Percentiles rank a stretch among this genome's conserved stretches.
These are phyloP conservation scores for Cephus pygmeus DNA, from an alignment of 2,888 invertebrate genomes.

Conservation along the genomic window DNA sequence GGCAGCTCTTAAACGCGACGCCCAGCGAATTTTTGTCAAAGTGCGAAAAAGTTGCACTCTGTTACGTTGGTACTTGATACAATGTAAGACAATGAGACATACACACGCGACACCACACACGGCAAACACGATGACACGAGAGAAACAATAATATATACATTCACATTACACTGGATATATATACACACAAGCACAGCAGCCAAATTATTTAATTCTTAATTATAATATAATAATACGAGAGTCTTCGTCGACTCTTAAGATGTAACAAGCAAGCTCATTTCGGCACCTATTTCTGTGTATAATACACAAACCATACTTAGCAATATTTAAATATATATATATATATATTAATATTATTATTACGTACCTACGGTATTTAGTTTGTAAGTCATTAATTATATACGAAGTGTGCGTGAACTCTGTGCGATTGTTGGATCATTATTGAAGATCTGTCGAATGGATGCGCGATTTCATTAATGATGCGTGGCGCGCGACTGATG, in stretches of 20 bases:
- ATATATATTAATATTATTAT: conserved; percentile 16
- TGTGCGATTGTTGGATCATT: too few species aligned
- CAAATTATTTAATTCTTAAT: conserved; percentile 38
- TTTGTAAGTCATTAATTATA: too few species aligned
- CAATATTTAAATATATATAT: conserved; percentile 39
- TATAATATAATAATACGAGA: conserved; percentile 1
- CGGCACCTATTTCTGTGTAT: conserved; percentile 60
- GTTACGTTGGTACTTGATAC: conserved; percentile 38
- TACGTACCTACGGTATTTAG: not conserved
- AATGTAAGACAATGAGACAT: conserved; percentile 22
- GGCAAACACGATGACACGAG: not conserved
- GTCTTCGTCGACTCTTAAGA: too few species aligned
- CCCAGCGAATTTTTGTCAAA: conserved; percentile 27
- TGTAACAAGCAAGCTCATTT: conserved; percentile 50
- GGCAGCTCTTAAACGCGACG: conserved; percentile 33
- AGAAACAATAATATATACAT: conserved; percentile 1
- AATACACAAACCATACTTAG: conserved; percentile 47
- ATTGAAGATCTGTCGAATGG: not conserved
- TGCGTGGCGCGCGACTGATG: not conserved
- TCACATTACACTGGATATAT: not conserved
- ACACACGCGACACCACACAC: not conserved
- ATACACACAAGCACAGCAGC: conserved; percentile 32
- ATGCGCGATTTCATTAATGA: not conserved
- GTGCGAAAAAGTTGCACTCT: conserved; percentile 34
- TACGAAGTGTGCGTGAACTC: too few species aligned